Percentiles rank a stretch among this genome's conserved stretches.
phyloP scores from a whole-genome alignment of 2,888 invertebrate species.

The Homarus gammarus region DNA sequence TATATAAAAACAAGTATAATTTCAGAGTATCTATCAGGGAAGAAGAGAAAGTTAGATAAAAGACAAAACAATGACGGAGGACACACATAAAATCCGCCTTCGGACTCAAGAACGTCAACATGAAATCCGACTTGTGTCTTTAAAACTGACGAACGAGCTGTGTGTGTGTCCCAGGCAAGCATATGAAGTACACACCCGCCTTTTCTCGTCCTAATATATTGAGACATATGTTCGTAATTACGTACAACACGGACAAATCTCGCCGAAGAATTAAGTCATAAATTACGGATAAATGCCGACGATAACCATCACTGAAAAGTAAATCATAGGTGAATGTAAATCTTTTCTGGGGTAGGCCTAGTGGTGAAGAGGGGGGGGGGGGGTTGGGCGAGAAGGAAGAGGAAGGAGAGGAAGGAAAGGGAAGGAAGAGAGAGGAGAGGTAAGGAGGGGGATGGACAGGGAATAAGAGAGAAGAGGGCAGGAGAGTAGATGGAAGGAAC shows the following conservation, averaged over 20 bases:
- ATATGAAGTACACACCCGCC: too few species aligned
- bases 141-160: too few species aligned
- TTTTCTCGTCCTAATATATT: background rate
- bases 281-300: slow-evolving; percentile 52
- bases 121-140: too few species aligned
- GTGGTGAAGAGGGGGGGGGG: background rate
- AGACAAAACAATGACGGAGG: too few species aligned
- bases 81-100: too few species aligned
- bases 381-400: background rate
- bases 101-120: too few species aligned
- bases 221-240: slow-evolving; percentile 29
- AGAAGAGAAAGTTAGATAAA: background rate
- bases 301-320: slow-evolving; percentile 56
- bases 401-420: background rate
- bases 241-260: slow-evolving; percentile 34
- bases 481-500: background rate
- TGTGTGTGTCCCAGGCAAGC: too few species aligned
- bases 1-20: too few species aligned
- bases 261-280: slow-evolving; percentile 59
- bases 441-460: background rate
- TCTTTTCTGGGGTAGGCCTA: slow-evolving; percentile 26
- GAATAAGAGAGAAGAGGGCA: background rate
- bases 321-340: slow-evolving; percentile 57
- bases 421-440: background rate
- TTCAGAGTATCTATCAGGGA: too few species aligned